Conservation (phyloP, 2,797 vertebrate genomes). For the Carcharodon carcharias region DNA sequence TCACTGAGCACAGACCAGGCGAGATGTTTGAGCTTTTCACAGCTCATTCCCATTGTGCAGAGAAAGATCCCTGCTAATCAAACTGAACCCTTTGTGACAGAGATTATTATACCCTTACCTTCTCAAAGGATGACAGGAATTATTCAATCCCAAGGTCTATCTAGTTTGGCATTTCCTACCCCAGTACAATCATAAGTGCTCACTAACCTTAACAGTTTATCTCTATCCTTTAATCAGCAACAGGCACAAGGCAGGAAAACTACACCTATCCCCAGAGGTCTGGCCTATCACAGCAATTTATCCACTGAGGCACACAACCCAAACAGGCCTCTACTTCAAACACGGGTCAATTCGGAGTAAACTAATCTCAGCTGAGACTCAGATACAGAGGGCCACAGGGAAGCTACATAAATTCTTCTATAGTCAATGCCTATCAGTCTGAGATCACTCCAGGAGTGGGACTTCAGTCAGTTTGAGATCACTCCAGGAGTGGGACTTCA, state of each 20-base stretch:
- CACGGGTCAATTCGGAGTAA: no score
- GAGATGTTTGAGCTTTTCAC: not conserved
- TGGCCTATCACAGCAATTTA: not conserved
- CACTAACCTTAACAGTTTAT: not conserved
- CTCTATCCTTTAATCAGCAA: no score
- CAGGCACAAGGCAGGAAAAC: not conserved
- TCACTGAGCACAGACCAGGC: not conserved
- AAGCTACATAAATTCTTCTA: no score
- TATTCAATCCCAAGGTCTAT: no score
- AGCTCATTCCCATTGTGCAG: not conserved
- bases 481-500: no score
- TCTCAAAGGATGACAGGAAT: not conserved
- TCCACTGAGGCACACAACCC: not conserved
- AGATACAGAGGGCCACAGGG: no score
- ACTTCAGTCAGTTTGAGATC: no score
- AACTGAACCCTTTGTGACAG: not conserved
- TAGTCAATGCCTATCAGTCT: no score
- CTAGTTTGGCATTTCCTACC: not conserved
- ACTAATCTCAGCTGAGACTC: no score
- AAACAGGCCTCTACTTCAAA: no score
- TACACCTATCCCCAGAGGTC: not conserved
- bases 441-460: no score
- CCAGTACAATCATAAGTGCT: not conserved
- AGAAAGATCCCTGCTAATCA: no score
- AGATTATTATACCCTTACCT: not conserved